A percentile compares a stretch with the other conserved stretches of the same genome.
phyloP scores from a whole-genome alignment of 1,140 invertebrate species.

The Gryllus bimaculatus region DNA sequence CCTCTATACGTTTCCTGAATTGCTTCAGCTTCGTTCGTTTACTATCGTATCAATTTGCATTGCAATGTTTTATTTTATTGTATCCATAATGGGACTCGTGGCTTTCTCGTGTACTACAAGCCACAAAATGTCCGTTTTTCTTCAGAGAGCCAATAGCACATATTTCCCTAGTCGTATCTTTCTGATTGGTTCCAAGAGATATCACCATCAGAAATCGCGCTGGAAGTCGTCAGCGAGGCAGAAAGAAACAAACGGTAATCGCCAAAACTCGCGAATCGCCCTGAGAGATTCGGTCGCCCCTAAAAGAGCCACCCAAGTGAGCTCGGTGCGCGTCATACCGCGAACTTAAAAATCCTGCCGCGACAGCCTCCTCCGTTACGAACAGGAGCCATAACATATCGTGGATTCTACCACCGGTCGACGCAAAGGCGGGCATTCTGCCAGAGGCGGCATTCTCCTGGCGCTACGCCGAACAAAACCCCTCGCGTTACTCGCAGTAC shows the following conservation, averaged over 20 bases:
- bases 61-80: too few species aligned
- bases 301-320: background rate
- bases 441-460: background rate
- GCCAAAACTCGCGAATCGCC: background rate
- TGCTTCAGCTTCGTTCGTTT: too few species aligned
- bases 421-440: background rate
- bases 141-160: background rate
- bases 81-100: too few species aligned
- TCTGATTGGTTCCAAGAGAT: background rate
- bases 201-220: background rate
- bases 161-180: background rate
- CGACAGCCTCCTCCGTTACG: background rate
- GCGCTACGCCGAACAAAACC: background rate
- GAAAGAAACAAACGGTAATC: background rate
- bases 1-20: too few species aligned
- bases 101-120: too few species aligned
- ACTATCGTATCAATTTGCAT: too few species aligned
- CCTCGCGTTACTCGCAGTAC: background rate
- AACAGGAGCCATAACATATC: conserved; percentile 1
- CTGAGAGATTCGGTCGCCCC: background rate
- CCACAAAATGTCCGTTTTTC: too few species aligned
- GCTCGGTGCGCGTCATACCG: background rate
- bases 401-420: background rate
- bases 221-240: background rate
- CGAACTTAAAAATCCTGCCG: background rate